These are phyloP conservation scores for Choristoneura fumiferana DNA, from an alignment of 1,140 invertebrate species.

Conservation along the genomic window DNA sequence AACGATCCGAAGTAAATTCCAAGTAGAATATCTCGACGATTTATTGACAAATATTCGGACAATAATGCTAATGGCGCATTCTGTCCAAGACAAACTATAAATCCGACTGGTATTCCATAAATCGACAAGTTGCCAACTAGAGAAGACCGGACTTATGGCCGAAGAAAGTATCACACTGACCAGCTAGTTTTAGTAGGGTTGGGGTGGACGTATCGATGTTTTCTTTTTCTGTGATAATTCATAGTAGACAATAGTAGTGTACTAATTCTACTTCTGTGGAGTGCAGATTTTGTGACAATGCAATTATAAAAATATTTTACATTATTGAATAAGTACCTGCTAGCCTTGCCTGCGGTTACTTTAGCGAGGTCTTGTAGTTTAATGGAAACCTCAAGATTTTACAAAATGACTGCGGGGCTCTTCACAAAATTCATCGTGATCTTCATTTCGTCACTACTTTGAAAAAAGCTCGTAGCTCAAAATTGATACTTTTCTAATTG, in stretches of 20 bases:
- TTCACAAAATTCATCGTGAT: too few relatives aligned
- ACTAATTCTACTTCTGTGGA: too few relatives aligned
- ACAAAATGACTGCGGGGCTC: too few relatives aligned
- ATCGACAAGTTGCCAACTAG: slow-evolving; percentile 65
- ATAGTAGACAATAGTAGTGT: background rate
- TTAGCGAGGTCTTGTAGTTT: too few relatives aligned
- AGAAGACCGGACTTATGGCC: slow-evolving; percentile 70
- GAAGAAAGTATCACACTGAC: slow-evolving; percentile 67
- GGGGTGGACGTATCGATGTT: background rate
- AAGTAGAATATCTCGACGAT: slow-evolving; percentile 37
- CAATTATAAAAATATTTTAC: too few relatives aligned
- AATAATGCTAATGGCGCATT: slow-evolving; percentile 54
- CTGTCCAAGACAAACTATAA: slow-evolving; percentile 70
- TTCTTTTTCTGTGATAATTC: background rate
- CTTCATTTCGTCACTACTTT: too few relatives aligned
- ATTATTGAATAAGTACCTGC: too few relatives aligned
- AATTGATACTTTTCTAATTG: too few relatives aligned
- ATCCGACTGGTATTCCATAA: slow-evolving; percentile 65
- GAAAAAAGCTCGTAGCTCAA: too few relatives aligned
- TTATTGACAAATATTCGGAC: slow-evolving; percentile 36
- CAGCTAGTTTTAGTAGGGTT: slow-evolving; percentile 37
- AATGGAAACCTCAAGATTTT: too few relatives aligned
- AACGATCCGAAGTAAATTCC: slow-evolving; percentile 24
- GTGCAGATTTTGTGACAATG: too few relatives aligned
- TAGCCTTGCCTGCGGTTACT: too few relatives aligned